phyloP scores from a whole-genome alignment of 2,113 vertebrate species.

The Oryzias woworae region DNA sequence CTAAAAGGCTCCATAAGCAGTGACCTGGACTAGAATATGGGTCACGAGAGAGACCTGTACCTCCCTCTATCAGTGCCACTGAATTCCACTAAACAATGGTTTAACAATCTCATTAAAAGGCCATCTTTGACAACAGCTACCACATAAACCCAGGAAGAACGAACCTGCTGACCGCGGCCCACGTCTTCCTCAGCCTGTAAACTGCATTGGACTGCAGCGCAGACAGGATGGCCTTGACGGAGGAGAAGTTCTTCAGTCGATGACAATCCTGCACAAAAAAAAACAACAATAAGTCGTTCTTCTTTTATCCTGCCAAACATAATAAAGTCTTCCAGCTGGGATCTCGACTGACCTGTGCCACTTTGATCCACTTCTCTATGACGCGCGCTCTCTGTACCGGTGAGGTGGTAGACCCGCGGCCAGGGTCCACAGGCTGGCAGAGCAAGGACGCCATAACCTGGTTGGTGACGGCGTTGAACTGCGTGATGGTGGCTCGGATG shows the following conservation, averaged over 20 bases:
- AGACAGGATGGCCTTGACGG: conserved; percentile 84
- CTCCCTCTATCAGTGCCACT: neutral
- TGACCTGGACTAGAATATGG: conserved; percentile 18
- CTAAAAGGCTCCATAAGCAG: conserved; percentile 5
- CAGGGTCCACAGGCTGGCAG: conserved; percentile 33
- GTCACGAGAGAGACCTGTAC: neutral
- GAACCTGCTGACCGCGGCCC: conserved; percentile 83
- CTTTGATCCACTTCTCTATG: conserved; percentile 87
- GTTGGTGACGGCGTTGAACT: conserved; percentile 86
- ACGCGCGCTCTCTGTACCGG: conserved; percentile 76
- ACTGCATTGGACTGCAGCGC: conserved; percentile 88
- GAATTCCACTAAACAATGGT: conserved; percentile 20
- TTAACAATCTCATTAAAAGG: conserved; percentile 29
- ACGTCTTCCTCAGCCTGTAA: conserved; percentile 86
- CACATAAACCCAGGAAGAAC: neutral
- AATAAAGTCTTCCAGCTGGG: too few relatives aligned
- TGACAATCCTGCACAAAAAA: conserved; percentile 77
- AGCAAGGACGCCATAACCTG: conserved; percentile 85
- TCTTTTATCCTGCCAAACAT: too few relatives aligned
- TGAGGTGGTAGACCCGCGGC: conserved; percentile 42
- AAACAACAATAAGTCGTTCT: neutral
- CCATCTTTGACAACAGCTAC: conserved; percentile 14
- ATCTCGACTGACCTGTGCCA: conserved; percentile 79
- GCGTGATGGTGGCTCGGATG: conserved; percentile 84
- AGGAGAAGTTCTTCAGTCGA: conserved; percentile 85